Percentiles rank a stretch among this genome's conserved stretches.
phyloP scores from a whole-genome alignment of 2,113 vertebrate species.

The Protobothrops flavoviridis region DNA sequence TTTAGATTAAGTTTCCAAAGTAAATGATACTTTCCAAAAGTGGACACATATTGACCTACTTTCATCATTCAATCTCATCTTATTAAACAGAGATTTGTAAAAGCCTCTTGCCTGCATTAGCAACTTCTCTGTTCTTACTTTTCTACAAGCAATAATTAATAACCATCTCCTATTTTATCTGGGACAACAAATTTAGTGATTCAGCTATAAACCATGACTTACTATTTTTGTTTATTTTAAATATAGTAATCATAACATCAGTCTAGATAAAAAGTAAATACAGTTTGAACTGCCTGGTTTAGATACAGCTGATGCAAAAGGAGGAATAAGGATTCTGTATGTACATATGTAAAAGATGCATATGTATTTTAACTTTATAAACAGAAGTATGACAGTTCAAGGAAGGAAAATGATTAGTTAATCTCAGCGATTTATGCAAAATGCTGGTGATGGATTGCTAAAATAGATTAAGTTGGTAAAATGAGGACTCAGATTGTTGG shows the following conservation, averaged over 20 bases:
- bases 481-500: no score
- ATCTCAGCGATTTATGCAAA: neutral
- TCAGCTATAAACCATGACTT: neutral
- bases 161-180: neutral
- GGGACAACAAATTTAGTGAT: neutral
- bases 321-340: neutral
- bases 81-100: neutral
- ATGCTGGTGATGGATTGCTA: neutral
- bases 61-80: neutral
- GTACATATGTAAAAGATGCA: neutral
- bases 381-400: neutral
- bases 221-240: neutral
- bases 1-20: neutral
- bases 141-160: neutral
- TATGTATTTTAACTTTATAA: neutral
- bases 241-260: neutral
- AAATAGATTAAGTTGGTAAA: neutral
- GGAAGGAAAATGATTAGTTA: neutral
- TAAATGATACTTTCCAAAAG: neutral
- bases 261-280: neutral
- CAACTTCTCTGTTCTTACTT: neutral
- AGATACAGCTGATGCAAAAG: neutral
- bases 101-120: neutral
- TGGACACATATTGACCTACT: neutral
- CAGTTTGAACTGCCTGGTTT: neutral